These are phyloP conservation scores for Halichoeres trimaculatus DNA, from an alignment of 2,113 vertebrate genomes.

Conservation along the genomic window DNA sequence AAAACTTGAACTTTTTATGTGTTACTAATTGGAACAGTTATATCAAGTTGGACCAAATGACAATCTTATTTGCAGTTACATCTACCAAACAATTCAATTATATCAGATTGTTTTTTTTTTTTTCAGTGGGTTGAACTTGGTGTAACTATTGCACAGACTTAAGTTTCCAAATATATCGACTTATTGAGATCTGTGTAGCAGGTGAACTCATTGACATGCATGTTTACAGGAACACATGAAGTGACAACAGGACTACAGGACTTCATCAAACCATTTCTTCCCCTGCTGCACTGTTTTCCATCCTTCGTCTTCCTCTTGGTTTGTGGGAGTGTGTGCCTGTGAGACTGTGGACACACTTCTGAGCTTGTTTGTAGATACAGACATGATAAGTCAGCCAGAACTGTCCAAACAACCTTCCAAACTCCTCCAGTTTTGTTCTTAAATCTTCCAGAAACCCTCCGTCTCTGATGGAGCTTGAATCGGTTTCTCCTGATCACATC, in stretches of 20 bases:
- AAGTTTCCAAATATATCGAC: too few relatives aligned
- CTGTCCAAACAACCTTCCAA: slow-evolving; percentile 53
- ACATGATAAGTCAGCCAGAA: slow-evolving; percentile 61
- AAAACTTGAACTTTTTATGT: too few relatives aligned
- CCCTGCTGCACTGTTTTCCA: not conserved
- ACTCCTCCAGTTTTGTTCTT: slow-evolving; percentile 35
- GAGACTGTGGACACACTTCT: slow-evolving; percentile 27
- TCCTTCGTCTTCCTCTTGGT: not conserved
- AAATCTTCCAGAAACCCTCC: slow-evolving; percentile 59
- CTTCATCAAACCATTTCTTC: not conserved
- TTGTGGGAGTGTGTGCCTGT: slow-evolving; percentile 17
- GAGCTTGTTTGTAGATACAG: slow-evolving; percentile 44
- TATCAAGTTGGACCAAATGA: too few relatives aligned
- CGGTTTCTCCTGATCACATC: slow-evolving; percentile 67
- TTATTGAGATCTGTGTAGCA: too few relatives aligned
- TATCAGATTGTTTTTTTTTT: too few relatives aligned
- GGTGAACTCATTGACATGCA: too few relatives aligned
- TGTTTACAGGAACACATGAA: not conserved
- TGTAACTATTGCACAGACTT: too few relatives aligned
- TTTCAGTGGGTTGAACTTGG: too few relatives aligned
- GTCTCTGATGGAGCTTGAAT: slow-evolving; percentile 57
- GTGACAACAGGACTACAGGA: not conserved
- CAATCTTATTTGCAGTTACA: too few relatives aligned
- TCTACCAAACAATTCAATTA: too few relatives aligned
- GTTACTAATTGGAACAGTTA: too few relatives aligned